Evolutionary conservation across 2,113 vertebrate genomes (phyloP).

Genomic region (Saguinus imperator): DNA sequence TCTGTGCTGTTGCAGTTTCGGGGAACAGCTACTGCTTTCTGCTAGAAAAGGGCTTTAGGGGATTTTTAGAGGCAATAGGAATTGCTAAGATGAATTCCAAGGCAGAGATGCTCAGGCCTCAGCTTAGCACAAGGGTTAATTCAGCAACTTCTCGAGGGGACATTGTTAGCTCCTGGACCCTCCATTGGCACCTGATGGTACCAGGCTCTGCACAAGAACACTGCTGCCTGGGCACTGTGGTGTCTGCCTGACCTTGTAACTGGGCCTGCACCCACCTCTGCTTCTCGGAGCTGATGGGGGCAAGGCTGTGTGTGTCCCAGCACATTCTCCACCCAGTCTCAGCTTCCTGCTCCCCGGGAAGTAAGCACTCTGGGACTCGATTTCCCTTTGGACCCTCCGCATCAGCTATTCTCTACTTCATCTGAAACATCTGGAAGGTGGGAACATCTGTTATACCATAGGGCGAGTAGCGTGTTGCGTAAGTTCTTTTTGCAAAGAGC

Average conservation of each 20-base stretch:
- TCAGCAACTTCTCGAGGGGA: not conserved
- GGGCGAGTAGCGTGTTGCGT: not conserved
- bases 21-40: not conserved
- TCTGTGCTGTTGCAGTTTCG: not conserved
- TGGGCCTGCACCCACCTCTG: not conserved
- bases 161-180: rapidly evolving
- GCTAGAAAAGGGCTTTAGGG: not conserved
- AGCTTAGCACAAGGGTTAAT: not conserved
- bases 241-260: no score
- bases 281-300: not conserved
- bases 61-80: not conserved
- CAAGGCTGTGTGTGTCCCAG: not conserved
- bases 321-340: rapidly evolving
- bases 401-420: no score
- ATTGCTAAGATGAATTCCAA: not conserved
- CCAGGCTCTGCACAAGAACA: not conserved
- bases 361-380: not conserved
- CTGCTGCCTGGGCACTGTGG: not conserved
- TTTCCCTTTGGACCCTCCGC: not conserved
- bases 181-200: not conserved
- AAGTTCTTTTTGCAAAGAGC: not conserved
- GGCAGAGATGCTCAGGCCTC: not conserved
- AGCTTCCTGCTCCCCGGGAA: not conserved
- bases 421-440: not conserved
- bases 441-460: not conserved